Conservation (phyloP, 2,113 vertebrate species). For the Rafetus swinhoei region DNA sequence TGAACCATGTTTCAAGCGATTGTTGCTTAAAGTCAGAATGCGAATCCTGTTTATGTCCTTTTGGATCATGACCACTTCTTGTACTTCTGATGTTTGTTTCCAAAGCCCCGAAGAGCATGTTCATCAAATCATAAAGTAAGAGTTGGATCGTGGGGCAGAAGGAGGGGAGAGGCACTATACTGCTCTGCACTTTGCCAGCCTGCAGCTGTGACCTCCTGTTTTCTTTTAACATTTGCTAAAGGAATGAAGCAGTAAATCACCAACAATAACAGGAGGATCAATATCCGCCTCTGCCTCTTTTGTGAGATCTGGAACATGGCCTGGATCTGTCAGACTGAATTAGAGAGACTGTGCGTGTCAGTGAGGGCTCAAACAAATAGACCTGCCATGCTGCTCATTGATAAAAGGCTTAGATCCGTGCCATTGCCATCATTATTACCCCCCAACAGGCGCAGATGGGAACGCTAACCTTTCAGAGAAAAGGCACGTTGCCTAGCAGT, state of each 20-base stretch:
- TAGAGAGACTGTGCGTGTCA: constrained; percentile 78
- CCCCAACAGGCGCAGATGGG: constrained; percentile 9
- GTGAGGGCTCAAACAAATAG: constrained; percentile 74
- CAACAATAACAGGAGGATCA: constrained; percentile 84
- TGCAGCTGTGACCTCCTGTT: constrained; percentile 62
- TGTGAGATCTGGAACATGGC: constrained; percentile 85
- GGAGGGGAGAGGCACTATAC: constrained; percentile 44
- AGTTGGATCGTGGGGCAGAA: background rate
- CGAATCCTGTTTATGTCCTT: background rate
- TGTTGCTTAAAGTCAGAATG: background rate
- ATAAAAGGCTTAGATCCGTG: constrained; percentile 60
- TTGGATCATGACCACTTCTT: background rate
- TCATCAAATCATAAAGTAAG: background rate
- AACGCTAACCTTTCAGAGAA: constrained; percentile 26
- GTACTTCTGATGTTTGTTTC: background rate
- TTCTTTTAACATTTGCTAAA: constrained; percentile 73
- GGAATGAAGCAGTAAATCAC: constrained; percentile 78
- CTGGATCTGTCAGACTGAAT: constrained; percentile 89
- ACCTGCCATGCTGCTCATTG: constrained; percentile 67
- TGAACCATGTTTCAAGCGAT: background rate
- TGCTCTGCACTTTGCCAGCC: constrained; percentile 34
- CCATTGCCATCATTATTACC: constrained; percentile 26
- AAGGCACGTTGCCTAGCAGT: constrained; percentile 4
- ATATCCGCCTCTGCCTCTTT: constrained; percentile 83
- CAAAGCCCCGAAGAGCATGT: background rate